phyloP scores from a whole-genome alignment of 1,140 invertebrate genomes.

The Lucilia sericata region DNA sequence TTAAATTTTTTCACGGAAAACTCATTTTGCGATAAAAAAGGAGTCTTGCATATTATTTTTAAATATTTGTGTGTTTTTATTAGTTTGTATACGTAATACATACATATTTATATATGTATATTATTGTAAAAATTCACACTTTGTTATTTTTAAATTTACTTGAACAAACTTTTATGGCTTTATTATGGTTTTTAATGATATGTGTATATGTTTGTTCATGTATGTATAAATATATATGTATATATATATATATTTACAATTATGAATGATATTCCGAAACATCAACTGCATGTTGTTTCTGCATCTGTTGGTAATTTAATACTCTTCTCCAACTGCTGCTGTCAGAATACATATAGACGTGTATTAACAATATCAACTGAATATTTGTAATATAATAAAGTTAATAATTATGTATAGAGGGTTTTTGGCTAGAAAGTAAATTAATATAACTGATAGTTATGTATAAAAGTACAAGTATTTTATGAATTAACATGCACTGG shows the following conservation, averaged over 20 bases:
- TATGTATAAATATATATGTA: background rate
- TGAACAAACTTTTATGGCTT: slow-evolving; percentile 16
- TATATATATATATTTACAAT: background rate
- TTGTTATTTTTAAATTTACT: slow-evolving; percentile 27
- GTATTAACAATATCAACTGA: background rate
- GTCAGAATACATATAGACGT: background rate
- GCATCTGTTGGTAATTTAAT: slow-evolving; percentile 10
- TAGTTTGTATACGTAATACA: background rate
- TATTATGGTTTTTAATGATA: background rate
- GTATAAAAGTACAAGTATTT: background rate
- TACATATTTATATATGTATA: too few relatives aligned
- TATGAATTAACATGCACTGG: background rate
- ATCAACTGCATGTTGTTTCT: too few relatives aligned
- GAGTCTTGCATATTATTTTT: too few relatives aligned
- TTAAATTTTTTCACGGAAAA: background rate
- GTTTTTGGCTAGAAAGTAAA: background rate
- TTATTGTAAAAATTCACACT: slow-evolving; percentile 16
- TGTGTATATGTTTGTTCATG: too few relatives aligned
- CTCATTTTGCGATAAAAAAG: too few relatives aligned
- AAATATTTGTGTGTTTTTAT: background rate
- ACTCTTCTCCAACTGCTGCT: background rate
- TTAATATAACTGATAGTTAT: background rate
- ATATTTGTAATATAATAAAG: too few relatives aligned
- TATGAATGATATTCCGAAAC: background rate
- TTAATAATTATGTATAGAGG: too few relatives aligned